Evolutionary conservation across 2,888 invertebrate species (phyloP), one percentile per base, ranked within the genome.

Genomic region (Griposia aprilina): DNA sequence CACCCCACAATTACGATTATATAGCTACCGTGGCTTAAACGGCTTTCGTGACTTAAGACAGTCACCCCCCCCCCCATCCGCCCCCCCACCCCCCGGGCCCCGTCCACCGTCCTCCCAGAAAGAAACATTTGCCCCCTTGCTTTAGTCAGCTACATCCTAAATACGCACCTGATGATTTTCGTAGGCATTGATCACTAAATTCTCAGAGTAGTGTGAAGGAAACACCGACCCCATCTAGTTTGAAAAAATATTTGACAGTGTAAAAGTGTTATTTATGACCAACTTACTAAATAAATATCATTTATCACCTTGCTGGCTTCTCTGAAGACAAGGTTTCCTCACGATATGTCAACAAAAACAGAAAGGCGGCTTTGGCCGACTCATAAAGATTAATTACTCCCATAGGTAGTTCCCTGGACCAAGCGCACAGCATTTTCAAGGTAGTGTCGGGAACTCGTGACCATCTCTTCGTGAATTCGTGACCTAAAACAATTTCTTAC

Each of bases 401-500:
- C 4, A 26, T 6, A 20, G 7, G n/a, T 20, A n/a, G 15, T 66
- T 76, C 66, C 36, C 23, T 60, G 23, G 48, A 30, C 23, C 60
- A 17, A 63, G 23, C 45, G n/a, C 65, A 11, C 36, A 26, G 52
- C 15, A 52, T 48, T 55, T 55, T 57, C 70, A 15, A 30, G 66
- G 52, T 57, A 82, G 66, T 67, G 70, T 41, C 70, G 45, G 55
- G 60, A 5, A 30, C 76, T 81, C 80, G 80, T 81, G 81, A 77
- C 77, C 60, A 77, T 3, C 48, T 70, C 30, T 20, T 67, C 77
- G 41, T 57, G 67, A 62, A 62, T 77, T 82, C 77, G 81, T 81
- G 82, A 81, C 57, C 70, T 82, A 11, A 70, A 81, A 66, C 82
- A 55, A 80, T 80, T 69, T 59, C 76, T 36, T 8, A 23, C 66